Evolutionary conservation across 2,888 invertebrate genomes (phyloP).

Genomic region (Xestia c-nigrum): DNA sequence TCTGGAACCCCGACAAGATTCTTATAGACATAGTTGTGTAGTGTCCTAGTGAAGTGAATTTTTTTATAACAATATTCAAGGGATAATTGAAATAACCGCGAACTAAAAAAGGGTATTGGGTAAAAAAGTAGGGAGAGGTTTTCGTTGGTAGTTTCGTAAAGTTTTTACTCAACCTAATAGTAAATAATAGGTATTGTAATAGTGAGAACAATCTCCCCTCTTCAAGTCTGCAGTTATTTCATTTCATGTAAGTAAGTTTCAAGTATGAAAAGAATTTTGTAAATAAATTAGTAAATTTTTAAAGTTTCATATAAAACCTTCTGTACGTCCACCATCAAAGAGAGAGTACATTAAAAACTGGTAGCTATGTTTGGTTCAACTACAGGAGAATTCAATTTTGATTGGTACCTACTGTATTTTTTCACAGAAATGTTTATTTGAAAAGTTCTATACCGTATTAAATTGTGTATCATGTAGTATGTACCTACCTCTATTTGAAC

Average conservation of each 20-base stretch:
- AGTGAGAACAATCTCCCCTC: background rate
- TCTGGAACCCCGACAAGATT: slow-evolving; percentile 8
- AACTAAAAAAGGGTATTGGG: no score
- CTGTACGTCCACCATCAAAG: background rate
- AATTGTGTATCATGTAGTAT: background rate
- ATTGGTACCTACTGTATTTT: slow-evolving; percentile 1
- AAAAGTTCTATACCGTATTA: background rate
- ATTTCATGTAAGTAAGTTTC: no score
- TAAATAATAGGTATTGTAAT: background rate
- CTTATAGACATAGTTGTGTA: background rate
- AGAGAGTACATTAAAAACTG: background rate
- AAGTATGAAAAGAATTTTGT: background rate
- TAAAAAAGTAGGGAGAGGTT: no score
- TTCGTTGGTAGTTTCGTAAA: no score
- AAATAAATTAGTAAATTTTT: background rate
- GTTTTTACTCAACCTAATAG: background rate
- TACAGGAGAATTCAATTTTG: background rate
- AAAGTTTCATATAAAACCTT: background rate
- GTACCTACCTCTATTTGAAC: background rate
- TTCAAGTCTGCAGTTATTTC: background rate
- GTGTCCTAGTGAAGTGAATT: background rate
- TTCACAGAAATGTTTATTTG: background rate
- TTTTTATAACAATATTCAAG: background rate
- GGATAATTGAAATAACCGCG: background rate
- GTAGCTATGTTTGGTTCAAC: background rate